Evolutionary conservation across 2,797 vertebrate species (phyloP).

Genomic region (Siniperca scherzeri): DNA sequence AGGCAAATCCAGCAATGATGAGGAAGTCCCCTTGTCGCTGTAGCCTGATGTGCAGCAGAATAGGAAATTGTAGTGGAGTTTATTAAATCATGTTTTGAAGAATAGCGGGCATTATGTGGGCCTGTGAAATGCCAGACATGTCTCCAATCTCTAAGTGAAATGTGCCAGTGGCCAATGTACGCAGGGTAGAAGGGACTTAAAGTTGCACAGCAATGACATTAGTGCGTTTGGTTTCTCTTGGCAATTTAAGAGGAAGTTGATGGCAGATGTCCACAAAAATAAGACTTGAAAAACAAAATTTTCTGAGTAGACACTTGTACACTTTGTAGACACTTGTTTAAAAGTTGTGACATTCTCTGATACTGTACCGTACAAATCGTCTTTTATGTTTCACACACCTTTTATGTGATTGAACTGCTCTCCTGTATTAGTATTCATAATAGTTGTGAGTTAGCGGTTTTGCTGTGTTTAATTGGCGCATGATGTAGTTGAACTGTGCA

Average conservation of each 20-base stretch:
- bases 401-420: background rate
- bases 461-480: background rate
- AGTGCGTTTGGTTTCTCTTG: constrained; percentile 33
- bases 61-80: constrained; percentile 35
- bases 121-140: constrained; percentile 55
- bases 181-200: background rate
- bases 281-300: constrained; percentile 18
- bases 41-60: constrained; percentile 10
- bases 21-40: constrained; percentile 18
- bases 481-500: background rate
- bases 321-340: too few relatives aligned
- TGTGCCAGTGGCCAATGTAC: constrained; percentile 7
- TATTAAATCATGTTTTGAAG: constrained; percentile 51
- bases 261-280: constrained; percentile 33
- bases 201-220: constrained; percentile 25
- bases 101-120: constrained; percentile 48
- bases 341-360: constrained; percentile 7
- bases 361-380: background rate
- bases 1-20: background rate
- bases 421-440: background rate
- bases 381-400: constrained; percentile 1
- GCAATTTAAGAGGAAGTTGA: constrained; percentile 14
- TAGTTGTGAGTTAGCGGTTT: background rate
- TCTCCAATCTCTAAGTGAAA: constrained; percentile 35
- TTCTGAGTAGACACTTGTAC: background rate